phyloP scores from a whole-genome alignment of 1,140 invertebrate genomes.

The Drosophila obscura region DNA sequence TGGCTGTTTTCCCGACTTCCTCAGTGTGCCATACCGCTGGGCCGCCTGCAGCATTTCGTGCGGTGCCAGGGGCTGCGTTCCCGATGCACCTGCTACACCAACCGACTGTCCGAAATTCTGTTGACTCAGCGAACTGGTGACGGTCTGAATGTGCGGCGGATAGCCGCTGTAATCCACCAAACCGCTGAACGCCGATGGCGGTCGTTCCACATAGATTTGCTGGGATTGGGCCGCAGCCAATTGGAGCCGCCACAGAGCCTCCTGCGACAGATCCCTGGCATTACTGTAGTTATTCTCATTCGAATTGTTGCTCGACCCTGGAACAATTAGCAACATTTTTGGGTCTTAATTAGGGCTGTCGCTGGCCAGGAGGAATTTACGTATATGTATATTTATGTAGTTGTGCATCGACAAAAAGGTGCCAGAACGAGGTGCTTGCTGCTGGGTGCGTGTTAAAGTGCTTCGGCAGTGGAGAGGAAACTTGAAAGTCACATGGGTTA shows the following conservation, averaged over 20 bases:
- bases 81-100: slow-evolving; percentile 19
- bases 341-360: not conserved
- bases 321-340: slow-evolving; percentile 29
- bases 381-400: slow-evolving; percentile 1
- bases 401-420: slow-evolving; percentile 20
- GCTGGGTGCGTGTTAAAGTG: slow-evolving; percentile 11
- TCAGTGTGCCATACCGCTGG: slow-evolving; percentile 74
- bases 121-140: slow-evolving; percentile 73
- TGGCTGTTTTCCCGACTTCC: slow-evolving; percentile 68
- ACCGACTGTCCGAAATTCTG: slow-evolving; percentile 57
- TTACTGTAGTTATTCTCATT: slow-evolving; percentile 94
- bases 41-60: slow-evolving; percentile 73
- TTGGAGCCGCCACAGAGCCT: slow-evolving; percentile 96
- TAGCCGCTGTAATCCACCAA: slow-evolving; percentile 77
- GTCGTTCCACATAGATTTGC: slow-evolving; percentile 79
- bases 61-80: slow-evolving; percentile 54
- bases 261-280: slow-evolving; percentile 93
- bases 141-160: slow-evolving; percentile 72
- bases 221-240: slow-evolving; percentile 87
- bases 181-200: slow-evolving; percentile 75
- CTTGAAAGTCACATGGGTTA: slow-evolving; percentile 67
- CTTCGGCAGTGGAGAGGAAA: slow-evolving; percentile 35
- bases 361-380: not conserved
- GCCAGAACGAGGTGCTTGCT: slow-evolving; percentile 1
- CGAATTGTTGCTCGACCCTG: slow-evolving; percentile 68